Conservation (phyloP, 2,113 vertebrate genomes). For the Calyptommatus sinebrachiatus region DNA sequence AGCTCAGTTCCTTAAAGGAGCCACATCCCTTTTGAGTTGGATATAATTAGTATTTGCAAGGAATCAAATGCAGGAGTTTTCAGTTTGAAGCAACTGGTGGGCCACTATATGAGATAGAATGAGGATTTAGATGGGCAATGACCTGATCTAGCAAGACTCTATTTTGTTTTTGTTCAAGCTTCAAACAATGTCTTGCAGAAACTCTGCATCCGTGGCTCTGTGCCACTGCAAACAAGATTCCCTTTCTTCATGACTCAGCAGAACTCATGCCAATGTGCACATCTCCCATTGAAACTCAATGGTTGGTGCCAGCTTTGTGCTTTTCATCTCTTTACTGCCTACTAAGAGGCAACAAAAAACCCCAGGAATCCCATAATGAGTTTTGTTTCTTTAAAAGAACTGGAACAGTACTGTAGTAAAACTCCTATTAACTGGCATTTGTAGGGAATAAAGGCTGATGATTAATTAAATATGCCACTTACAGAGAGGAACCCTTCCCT, state of each 20-base stretch:
- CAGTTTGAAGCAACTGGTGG: too few relatives aligned
- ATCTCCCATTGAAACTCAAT: neutral
- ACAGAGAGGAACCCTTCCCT: too few relatives aligned
- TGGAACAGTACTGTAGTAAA: neutral
- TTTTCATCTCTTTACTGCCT: neutral
- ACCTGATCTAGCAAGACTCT: too few relatives aligned
- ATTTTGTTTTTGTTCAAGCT: neutral
- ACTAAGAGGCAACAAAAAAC: neutral
- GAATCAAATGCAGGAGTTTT: too few relatives aligned
- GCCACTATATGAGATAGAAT: too few relatives aligned
- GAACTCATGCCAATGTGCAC: neutral
- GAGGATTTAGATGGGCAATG: too few relatives aligned
- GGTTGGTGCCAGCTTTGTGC: neutral
- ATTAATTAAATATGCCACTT: too few relatives aligned
- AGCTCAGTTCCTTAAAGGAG: too few relatives aligned
- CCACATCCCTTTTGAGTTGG: too few relatives aligned
- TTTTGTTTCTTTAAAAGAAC: neutral
- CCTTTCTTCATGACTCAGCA: slow-evolving; percentile 8
- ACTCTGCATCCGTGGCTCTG: neutral
- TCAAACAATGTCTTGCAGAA: neutral
- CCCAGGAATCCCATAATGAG: neutral
- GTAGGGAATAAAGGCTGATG: too few relatives aligned
- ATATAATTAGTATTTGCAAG: too few relatives aligned
- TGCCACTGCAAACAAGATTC: neutral
- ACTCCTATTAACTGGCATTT: too few relatives aligned